phyloP scores from a whole-genome alignment of 1,140 invertebrate species.

The Ganaspis sp. region DNA sequence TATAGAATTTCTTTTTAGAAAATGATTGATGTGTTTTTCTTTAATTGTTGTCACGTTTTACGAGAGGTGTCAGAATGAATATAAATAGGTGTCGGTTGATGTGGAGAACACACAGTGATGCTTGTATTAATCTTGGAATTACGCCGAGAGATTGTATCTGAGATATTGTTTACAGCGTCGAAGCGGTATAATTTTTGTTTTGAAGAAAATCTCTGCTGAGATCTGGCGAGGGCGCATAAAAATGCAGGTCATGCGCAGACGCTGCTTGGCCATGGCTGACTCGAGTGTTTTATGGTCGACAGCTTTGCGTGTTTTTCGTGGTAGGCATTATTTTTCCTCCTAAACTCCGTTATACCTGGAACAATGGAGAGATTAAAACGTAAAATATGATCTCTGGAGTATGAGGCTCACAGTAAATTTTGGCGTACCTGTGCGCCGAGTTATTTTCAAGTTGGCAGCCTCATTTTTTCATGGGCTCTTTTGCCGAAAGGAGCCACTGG shows the following conservation, averaged over 20 bases:
- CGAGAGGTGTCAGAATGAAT: slow-evolving; percentile 31
- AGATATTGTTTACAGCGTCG: slow-evolving; percentile 59
- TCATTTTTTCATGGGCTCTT: slow-evolving; percentile 1
- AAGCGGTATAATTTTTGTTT: slow-evolving; percentile 64
- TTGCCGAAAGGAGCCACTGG: background rate
- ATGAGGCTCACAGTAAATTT: slow-evolving; percentile 46
- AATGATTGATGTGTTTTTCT: no score
- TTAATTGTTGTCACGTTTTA: no score
- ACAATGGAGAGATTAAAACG: slow-evolving; percentile 77
- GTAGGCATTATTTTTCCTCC: slow-evolving; percentile 75
- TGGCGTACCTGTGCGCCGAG: slow-evolving; percentile 4
- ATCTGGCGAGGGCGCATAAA: slow-evolving; percentile 71
- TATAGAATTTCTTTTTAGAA: no score
- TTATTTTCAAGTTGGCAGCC: slow-evolving; percentile 26
- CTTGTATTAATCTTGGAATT: slow-evolving; percentile 45
- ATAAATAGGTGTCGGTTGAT: slow-evolving; percentile 30
- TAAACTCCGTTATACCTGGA: slow-evolving; percentile 75
- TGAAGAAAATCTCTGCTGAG: slow-evolving; percentile 71
- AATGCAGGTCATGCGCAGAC: slow-evolving; percentile 73
- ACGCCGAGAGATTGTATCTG: slow-evolving; percentile 40
- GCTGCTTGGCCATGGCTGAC: slow-evolving; percentile 61
- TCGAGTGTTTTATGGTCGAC: slow-evolving; percentile 73
- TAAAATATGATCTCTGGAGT: slow-evolving; percentile 73
- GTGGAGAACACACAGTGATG: slow-evolving; percentile 39
- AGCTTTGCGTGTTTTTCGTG: slow-evolving; percentile 74